Conservation (phyloP, 2,888 invertebrate genomes). For the Amphipoea lucens region DNA sequence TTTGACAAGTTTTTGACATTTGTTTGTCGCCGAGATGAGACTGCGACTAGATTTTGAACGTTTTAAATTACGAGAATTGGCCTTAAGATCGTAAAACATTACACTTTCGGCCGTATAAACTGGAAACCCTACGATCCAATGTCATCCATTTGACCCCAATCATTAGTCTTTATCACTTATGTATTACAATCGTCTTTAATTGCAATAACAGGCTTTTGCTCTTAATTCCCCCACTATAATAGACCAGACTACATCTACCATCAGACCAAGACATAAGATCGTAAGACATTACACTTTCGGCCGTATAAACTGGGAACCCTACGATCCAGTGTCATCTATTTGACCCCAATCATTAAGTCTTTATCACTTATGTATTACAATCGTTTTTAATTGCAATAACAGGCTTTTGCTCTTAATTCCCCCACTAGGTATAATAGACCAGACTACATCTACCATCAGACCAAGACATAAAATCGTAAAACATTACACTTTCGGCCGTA, state of each 20-base stretch:
- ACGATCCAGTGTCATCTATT: conserved; percentile 52
- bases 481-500: conserved; percentile 21
- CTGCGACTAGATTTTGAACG: too few species aligned
- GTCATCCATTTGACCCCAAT: conserved; percentile 69
- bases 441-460: not conserved
- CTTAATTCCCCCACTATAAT: too few species aligned
- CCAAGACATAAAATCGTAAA: not conserved
- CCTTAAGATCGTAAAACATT: not conserved
- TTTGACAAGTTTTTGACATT: too few species aligned
- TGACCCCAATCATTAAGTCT: conserved; percentile 70
- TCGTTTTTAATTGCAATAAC: too few species aligned
- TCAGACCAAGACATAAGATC: too few species aligned
- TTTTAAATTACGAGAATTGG: too few species aligned
- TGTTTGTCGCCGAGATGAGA: too few species aligned
- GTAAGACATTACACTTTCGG: conserved; percentile 13
- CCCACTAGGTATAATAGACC: not conserved
- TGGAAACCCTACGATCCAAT: conserved; percentile 37
- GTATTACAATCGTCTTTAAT: too few species aligned
- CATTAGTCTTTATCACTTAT: conserved; percentile 70
- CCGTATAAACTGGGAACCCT: conserved; percentile 46
- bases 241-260: too few species aligned
- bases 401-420: not conserved
- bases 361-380: conserved; percentile 64
- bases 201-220: too few species aligned
- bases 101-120: conserved; percentile 31